A percentile compares a stretch with the other conserved stretches of the same genome.
These are phyloP conservation scores for Naso thynnoides DNA, from an alignment of 2,797 vertebrate genomes.

Conservation along the genomic window DNA sequence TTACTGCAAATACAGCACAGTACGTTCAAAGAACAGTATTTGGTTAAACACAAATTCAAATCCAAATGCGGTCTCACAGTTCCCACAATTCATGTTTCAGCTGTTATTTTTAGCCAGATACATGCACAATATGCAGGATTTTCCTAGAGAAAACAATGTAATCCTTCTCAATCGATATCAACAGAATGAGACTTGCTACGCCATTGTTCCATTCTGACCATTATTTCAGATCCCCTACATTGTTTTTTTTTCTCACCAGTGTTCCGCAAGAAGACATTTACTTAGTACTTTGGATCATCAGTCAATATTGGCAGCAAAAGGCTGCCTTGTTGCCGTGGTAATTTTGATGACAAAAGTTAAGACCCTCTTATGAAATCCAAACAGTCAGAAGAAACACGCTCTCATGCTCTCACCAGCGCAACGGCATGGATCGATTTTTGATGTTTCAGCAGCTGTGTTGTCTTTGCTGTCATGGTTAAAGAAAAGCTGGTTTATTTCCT, in stretches of 20 bases:
- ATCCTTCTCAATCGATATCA: too few relatives aligned
- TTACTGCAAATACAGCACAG: neutral
- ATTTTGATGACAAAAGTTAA: constrained; percentile 13
- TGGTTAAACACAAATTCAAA: neutral
- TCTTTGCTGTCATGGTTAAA: neutral
- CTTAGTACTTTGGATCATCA: too few relatives aligned
- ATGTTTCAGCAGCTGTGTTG: neutral
- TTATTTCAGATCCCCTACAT: too few relatives aligned
- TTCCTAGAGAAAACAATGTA: too few relatives aligned
- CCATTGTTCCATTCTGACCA: too few relatives aligned
- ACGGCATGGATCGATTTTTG: neutral
- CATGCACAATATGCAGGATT: too few relatives aligned
- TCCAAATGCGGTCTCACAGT: neutral
- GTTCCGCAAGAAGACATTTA: too few relatives aligned
- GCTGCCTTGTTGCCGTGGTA: constrained; percentile 35
- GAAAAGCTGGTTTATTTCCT: neutral
- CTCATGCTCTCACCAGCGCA: too few relatives aligned
- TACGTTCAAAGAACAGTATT: neutral
- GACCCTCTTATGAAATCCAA: neutral
- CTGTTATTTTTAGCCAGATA: neutral
- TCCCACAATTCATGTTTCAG: neutral
- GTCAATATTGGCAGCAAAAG: constrained; percentile 6
- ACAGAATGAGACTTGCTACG: too few relatives aligned
- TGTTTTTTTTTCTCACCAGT: too few relatives aligned
- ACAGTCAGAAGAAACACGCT: neutral